Evolutionary conservation across 2,797 vertebrate genomes (phyloP).

Genomic region (Sebastes paucispinis): DNA sequence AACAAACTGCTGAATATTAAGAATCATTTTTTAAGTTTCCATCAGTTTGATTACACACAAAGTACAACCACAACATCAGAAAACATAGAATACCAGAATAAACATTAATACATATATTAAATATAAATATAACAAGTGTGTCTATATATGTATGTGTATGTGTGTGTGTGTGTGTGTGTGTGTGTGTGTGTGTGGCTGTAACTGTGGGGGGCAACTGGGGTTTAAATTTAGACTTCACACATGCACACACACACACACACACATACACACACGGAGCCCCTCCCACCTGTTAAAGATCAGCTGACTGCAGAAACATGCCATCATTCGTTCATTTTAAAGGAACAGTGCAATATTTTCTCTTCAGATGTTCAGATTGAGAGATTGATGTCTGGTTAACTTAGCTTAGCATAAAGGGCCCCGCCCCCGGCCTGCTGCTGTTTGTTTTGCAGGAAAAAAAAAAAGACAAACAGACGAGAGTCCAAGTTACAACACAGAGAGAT

Average conservation of each 20-base stretch:
- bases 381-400: background rate
- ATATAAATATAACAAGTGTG: too few species aligned
- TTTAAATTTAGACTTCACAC: constrained; percentile 36
- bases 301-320: background rate
- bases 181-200: background rate
- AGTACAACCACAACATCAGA: too few species aligned
- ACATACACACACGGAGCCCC: background rate
- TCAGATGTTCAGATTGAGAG: background rate
- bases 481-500: constrained; percentile 1
- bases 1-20: too few species aligned
- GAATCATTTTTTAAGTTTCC: too few species aligned
- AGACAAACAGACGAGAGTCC: constrained; percentile 52
- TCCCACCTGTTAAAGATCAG: constrained; percentile 39
- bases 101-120: too few species aligned
- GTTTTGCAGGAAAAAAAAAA: background rate
- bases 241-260: background rate
- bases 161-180: background rate
- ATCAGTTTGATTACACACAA: too few species aligned
- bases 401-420: background rate
- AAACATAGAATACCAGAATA: too few species aligned
- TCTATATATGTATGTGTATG: background rate
- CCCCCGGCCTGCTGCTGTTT: constrained; percentile 34
- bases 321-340: background rate
- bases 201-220: constrained; percentile 14
- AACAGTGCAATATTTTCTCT: background rate